A percentile compares a stretch with the other conserved stretches of the same genome.
These are phyloP conservation scores for Nothura maculosa DNA, from an alignment of 2,797 vertebrate species.

Conservation along the genomic window DNA sequence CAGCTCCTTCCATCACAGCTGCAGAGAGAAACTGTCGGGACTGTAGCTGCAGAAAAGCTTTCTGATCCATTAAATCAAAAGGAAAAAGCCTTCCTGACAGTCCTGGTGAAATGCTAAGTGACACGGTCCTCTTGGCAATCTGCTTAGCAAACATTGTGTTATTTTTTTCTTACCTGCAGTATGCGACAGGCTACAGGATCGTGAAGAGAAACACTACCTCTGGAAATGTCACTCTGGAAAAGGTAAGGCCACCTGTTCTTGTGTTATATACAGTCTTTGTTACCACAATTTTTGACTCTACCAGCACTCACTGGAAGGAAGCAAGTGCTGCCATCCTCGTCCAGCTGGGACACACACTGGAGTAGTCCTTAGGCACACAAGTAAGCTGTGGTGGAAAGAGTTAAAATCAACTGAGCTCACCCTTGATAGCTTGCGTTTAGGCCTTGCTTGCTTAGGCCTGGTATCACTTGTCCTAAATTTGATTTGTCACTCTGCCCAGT, in stretches of 20 bases:
- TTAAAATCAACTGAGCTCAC: background rate
- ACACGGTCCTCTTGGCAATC: background rate
- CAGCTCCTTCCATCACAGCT: background rate
- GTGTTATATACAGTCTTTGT: background rate
- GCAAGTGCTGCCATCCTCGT: background rate
- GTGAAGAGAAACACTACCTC: slow-evolving; percentile 84
- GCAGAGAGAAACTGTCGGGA: background rate
- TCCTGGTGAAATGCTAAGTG: background rate
- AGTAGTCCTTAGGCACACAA: background rate
- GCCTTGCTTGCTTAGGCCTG: background rate
- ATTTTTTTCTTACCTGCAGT: slow-evolving; percentile 81
- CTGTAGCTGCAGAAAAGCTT: background rate
- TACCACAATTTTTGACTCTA: background rate
- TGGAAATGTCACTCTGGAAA: slow-evolving; percentile 87
- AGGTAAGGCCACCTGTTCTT: slow-evolving; percentile 81
- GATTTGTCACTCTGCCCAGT: background rate
- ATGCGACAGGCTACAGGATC: slow-evolving; percentile 90
- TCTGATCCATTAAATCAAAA: background rate
- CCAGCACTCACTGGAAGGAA: background rate
- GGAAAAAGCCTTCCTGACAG: background rate
- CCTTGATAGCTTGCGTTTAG: background rate
- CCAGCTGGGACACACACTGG: background rate
- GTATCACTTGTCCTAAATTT: background rate
- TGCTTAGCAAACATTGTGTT: background rate
- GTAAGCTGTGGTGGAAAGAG: background rate